phyloP scores from a whole-genome alignment of 2,888 invertebrate genomes.

The Hecatera dysodea region DNA sequence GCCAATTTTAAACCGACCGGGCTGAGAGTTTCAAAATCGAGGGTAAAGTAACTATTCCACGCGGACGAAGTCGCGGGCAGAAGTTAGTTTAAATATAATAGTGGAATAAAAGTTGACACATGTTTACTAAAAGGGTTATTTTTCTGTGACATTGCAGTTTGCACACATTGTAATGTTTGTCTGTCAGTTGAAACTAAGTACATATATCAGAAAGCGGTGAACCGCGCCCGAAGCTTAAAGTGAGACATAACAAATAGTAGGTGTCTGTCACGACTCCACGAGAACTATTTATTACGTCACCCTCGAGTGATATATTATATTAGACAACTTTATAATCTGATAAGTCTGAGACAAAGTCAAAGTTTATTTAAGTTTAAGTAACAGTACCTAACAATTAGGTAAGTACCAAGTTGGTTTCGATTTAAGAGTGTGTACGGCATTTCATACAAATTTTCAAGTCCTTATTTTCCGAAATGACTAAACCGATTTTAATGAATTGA shows the following conservation, averaged over 20 bases:
- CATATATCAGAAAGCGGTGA: slow-evolving; percentile 20
- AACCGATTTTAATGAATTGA: too few species aligned
- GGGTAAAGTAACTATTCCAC: too few species aligned
- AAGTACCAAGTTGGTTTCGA: background rate
- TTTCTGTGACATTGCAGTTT: too few species aligned
- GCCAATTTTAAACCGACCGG: too few species aligned
- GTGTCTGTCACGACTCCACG: slow-evolving; percentile 14
- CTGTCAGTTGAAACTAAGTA: slow-evolving; percentile 10
- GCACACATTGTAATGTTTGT: background rate
- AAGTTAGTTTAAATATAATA: too few species aligned
- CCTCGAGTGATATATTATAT: slow-evolving; percentile 28
- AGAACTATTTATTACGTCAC: slow-evolving; percentile 32
- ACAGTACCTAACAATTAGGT: slow-evolving; percentile 1
- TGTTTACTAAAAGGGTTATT: too few species aligned
- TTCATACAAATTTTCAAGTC: too few species aligned
- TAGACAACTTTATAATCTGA: slow-evolving; percentile 42
- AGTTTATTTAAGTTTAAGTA: slow-evolving; percentile 34
- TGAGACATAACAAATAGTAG: slow-evolving; percentile 28
- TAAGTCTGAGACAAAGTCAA: slow-evolving; percentile 24
- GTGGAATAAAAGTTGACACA: too few species aligned
- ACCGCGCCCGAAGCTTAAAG: background rate
- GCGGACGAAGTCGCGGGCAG: too few species aligned
- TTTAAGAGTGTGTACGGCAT: background rate
- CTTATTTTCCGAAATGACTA: too few species aligned
- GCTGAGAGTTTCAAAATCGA: too few species aligned